Percentiles rank a stretch among this genome's conserved stretches.
These are phyloP conservation scores for Ornithoptera priamus DNA, from an alignment of 2,888 invertebrate species.

Conservation along the genomic window DNA sequence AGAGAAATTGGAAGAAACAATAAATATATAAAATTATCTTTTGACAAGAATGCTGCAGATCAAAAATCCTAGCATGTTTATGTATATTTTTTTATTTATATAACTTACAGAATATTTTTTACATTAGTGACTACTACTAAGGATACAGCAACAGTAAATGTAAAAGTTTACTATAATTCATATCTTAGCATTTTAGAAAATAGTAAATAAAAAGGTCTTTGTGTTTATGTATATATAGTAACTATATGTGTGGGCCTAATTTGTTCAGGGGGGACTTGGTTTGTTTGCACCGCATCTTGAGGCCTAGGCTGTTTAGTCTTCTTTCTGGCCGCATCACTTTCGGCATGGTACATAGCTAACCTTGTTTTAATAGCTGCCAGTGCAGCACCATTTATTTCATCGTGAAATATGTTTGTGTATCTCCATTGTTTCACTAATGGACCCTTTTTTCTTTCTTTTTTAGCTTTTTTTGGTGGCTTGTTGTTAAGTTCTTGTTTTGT, in stretches of 20 bases:
- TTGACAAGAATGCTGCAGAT: constrained; percentile 2
- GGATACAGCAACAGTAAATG: constrained; percentile 16
- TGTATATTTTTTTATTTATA: constrained; percentile 13
- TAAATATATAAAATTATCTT: not conserved
- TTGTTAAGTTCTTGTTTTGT: constrained; percentile 40
- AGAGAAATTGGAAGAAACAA: not conserved
- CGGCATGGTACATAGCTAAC: constrained; percentile 75
- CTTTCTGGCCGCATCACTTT: constrained; percentile 73
- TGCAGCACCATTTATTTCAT: constrained; percentile 77
- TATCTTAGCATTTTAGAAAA: constrained; percentile 26
- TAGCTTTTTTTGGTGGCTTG: constrained; percentile 57
- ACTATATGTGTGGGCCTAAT: constrained; percentile 67
- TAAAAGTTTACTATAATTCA: constrained; percentile 22
- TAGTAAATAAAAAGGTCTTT: constrained; percentile 8
- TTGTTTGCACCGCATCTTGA: constrained; percentile 54
- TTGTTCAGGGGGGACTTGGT: constrained; percentile 42
- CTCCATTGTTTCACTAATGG: constrained; percentile 79
- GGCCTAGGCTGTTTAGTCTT: constrained; percentile 68
- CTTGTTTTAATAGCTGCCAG: constrained; percentile 76
- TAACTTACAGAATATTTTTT: constrained; percentile 21
- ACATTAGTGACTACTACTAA: constrained; percentile 23
- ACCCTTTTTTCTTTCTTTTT: constrained; percentile 68
- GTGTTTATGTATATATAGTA: constrained; percentile 62
- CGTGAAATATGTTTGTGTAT: constrained; percentile 79
- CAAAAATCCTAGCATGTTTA: constrained; percentile 1